Evolutionary conservation across 2,113 vertebrate genomes (phyloP).

Genomic region (Nestor notabilis): DNA sequence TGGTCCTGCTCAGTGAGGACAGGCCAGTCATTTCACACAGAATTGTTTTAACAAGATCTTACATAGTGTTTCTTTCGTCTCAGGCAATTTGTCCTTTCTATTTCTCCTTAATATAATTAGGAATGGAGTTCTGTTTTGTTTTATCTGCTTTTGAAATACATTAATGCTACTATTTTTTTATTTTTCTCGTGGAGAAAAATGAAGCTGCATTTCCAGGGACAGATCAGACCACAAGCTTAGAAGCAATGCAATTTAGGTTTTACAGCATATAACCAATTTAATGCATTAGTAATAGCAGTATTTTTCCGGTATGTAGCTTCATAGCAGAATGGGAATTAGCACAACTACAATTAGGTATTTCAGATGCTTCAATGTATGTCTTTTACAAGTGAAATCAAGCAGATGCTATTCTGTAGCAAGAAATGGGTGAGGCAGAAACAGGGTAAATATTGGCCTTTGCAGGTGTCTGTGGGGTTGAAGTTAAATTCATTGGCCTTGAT

Average conservation of each 20-base stretch:
- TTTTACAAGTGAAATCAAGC: not conserved
- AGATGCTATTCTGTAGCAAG: not conserved
- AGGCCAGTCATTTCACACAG: not conserved
- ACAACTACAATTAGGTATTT: not conserved
- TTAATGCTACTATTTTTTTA: not conserved
- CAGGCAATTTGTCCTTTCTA: not conserved
- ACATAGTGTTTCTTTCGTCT: not conserved
- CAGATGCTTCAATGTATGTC: not conserved
- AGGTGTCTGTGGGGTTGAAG: not conserved
- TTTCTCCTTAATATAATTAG: slow-evolving; percentile 15
- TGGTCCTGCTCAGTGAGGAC: not conserved
- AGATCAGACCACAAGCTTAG: not conserved
- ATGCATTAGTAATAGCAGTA: not conserved
- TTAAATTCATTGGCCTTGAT: not conserved
- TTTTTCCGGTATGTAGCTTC: not conserved
- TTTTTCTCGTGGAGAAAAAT: not conserved
- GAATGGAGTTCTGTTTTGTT: not conserved
- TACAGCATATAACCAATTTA: not conserved
- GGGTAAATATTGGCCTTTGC: not conserved
- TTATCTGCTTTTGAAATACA: not conserved
- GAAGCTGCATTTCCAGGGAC: not conserved
- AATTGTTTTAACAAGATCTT: not conserved
- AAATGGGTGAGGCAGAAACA: not conserved
- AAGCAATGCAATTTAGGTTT: not conserved
- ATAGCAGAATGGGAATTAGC: not conserved